phyloP scores from a whole-genome alignment of 2,797 vertebrate species.

The Mormyrus proboscirostris region DNA sequence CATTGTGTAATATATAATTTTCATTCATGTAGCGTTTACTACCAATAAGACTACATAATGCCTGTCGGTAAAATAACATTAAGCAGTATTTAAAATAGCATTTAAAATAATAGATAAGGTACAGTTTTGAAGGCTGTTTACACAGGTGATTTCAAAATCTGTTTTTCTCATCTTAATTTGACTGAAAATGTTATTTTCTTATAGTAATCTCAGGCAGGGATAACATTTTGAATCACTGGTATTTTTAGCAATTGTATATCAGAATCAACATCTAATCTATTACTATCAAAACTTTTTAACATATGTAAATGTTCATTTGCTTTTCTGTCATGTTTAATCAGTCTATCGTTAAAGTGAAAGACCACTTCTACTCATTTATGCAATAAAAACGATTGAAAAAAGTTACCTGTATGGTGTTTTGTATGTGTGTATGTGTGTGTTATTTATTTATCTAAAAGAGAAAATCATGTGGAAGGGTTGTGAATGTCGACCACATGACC shows the following conservation, averaged over 20 bases:
- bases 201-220: conserved; percentile 9
- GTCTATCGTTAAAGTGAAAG: conserved; percentile 24
- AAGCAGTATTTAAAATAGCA: background rate
- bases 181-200: conserved; percentile 20
- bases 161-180: background rate
- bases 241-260: conserved; percentile 20
- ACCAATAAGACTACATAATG: background rate
- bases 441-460: background rate
- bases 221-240: conserved; percentile 3
- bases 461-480: background rate
- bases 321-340: conserved; percentile 28
- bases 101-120: background rate
- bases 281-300: conserved; percentile 16
- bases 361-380: conserved; percentile 42
- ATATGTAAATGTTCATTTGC: background rate
- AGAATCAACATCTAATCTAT: conserved; percentile 10
- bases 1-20: background rate
- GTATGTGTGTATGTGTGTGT: background rate
- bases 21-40: background rate
- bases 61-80: background rate
- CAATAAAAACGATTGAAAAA: conserved; percentile 49
- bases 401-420: conserved; percentile 12
- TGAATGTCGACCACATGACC: conserved; percentile 12
- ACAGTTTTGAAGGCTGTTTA: background rate
- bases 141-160: background rate